Evolutionary conservation across 2,888 invertebrate genomes (phyloP), one percentile per base, ranked within the genome.

Genomic region (Cistogaster globosa): DNA sequence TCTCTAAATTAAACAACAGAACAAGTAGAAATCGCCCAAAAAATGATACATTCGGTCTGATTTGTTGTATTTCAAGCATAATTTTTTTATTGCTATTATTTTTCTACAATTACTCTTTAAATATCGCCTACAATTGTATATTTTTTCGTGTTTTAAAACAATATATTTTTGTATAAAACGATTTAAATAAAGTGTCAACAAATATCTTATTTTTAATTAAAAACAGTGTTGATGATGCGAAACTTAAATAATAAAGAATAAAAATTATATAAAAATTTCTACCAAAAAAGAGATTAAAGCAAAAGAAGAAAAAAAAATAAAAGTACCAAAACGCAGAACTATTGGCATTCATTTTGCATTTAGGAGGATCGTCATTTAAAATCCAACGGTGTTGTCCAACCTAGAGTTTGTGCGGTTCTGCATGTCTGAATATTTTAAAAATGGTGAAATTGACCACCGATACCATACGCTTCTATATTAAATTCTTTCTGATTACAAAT

Each of bases 401-500:
- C 42, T 60, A 87, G 88, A 90, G 94, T 94, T 90, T 88, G 89
- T 89, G 90, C 89, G 89, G 88, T 88, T 90, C 90, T 91, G 91
- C 94, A 95, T 95, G 95, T 94, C 95, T 95, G 94, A 94, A 95
- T 95, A 95, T 95, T 94, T 94, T 95, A 95, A 96, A 95, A 96
- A 96, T 96, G 96, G 95, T 95, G 95, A 95, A 95, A 95, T 95
- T 94, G 94, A 95, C 95, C 90, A 90, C 91, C 91, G 89, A 90
- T 94, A 95, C 95, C 95, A 91, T 91, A 95, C 95, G 95, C 95
- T 95, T 95, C 94, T 95, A 94, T 95, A 96, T 95, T 96, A 96
- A 95, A 95, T 95, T 95, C 95, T 95, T 95, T 94, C 94, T 94
- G 94, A 95, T 95, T 94, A 95, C 95, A 94, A 96, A 96, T 94